A percentile compares a stretch with the other conserved stretches of the same genome.
Conservation (phyloP, 2,113 vertebrate species). For the Microtus pennsylvanicus region DNA sequence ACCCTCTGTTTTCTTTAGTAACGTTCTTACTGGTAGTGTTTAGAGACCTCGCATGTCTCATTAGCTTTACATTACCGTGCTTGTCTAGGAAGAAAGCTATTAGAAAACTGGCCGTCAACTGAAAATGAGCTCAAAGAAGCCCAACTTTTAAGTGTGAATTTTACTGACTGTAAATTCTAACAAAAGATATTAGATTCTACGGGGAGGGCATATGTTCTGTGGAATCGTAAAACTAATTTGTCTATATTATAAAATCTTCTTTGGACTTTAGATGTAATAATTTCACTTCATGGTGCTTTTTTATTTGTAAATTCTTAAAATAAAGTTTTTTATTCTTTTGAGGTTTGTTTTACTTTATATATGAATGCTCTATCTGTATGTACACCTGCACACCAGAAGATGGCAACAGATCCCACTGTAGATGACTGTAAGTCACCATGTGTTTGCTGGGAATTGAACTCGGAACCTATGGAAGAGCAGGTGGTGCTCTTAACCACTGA, state of each 20-base stretch:
- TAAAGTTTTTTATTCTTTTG: too few relatives aligned
- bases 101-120: constrained; percentile 49
- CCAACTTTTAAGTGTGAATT: not conserved
- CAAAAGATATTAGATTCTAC: constrained; percentile 2
- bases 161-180: constrained; percentile 26
- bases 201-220: not conserved
- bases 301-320: not conserved
- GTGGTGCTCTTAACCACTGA: too few relatives aligned
- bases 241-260: constrained; percentile 19
- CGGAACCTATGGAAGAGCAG: too few relatives aligned
- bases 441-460: too few relatives aligned
- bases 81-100: constrained; percentile 48
- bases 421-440: not conserved
- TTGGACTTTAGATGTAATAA: not conserved
- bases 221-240: constrained; percentile 23
- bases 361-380: too few relatives aligned
- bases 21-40: not conserved
- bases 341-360: too few relatives aligned
- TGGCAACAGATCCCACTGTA: not conserved
- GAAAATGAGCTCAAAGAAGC: constrained; percentile 53
- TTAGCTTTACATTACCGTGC: constrained; percentile 23
- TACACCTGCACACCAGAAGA: not conserved
- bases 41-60: not conserved
- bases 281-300: not conserved
- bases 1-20: constrained; percentile 1